Evolutionary conservation across 2,888 invertebrate species (phyloP).

Genomic region (Brenthis daphne): DNA sequence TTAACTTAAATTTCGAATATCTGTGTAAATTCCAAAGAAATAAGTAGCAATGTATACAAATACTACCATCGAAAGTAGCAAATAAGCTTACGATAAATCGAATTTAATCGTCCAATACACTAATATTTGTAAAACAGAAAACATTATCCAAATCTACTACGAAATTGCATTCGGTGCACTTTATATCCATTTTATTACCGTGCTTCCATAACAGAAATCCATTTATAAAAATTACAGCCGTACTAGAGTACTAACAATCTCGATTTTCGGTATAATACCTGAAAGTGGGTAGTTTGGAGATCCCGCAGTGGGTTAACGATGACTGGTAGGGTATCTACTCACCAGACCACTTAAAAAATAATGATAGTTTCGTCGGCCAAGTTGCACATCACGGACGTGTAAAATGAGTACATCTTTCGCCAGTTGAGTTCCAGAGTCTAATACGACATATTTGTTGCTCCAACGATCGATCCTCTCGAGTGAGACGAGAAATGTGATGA

Average conservation of each 20-base stretch:
- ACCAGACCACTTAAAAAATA: slow-evolving; percentile 95
- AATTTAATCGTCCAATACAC: slow-evolving; percentile 12
- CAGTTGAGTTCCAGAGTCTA: slow-evolving; percentile 93
- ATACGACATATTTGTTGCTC: slow-evolving; percentile 92
- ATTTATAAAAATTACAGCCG: slow-evolving; percentile 30
- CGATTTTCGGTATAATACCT: slow-evolving; percentile 24
- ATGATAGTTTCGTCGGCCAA: slow-evolving; percentile 95
- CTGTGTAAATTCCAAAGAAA: background rate
- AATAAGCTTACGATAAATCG: slow-evolving; percentile 16
- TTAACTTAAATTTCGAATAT: no score
- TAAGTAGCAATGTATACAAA: background rate
- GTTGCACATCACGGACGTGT: slow-evolving; percentile 92
- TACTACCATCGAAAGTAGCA: background rate
- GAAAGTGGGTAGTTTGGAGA: slow-evolving; percentile 21
- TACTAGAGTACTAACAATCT: slow-evolving; percentile 23
- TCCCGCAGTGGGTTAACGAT: slow-evolving; percentile 24
- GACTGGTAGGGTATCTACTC: slow-evolving; percentile 65
- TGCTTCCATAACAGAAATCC: slow-evolving; percentile 22
- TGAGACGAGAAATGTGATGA: slow-evolving; percentile 89
- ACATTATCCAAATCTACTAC: slow-evolving; percentile 10
- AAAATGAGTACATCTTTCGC: slow-evolving; percentile 93
- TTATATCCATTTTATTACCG: slow-evolving; percentile 25
- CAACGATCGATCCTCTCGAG: slow-evolving; percentile 91
- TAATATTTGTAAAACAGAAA: slow-evolving; percentile 26
- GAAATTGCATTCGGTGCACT: slow-evolving; percentile 19